Evolutionary conservation across 2,113 vertebrate species (phyloP), one percentile per base, ranked within the genome.

Genomic region (Recurvirostra avosetta): DNA sequence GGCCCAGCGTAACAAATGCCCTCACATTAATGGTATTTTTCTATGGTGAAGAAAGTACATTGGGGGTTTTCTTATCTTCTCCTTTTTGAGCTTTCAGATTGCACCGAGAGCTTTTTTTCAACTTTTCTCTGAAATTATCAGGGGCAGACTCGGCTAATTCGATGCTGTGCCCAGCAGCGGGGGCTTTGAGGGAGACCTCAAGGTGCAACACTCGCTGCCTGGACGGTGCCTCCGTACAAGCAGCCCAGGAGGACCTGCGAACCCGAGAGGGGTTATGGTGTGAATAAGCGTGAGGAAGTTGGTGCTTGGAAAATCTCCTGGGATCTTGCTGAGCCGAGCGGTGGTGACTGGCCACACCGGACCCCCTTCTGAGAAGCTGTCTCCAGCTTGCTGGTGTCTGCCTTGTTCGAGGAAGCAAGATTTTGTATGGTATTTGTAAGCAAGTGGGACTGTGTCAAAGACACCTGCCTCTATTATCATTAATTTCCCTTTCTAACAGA

Each of bases 331-430:
- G 49, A 56, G 72, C 27, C 0, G 0, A 52, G 43, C 0, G 4
- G 67, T 86, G 79, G 66, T 0, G 0, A 22, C 12, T 63, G 55
- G 72, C 76, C 45, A 8, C 0, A 3, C 36, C 0, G 0, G 86
- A 58, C 67, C 15, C 61, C 66, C 92, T 85, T 47, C 70, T 34
- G 95, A 78, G 90, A 78, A 85, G 62, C 61, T 85, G 77, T 87
- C 90, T 95, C 85, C 70, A 82, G 88, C 49, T 59, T 91, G 65
- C 77, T 82, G 92, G 12, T 23, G 92, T 43, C 82, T 84, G 55
- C 73, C 41, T 32, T 67, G 45, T 26, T 77, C 47, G 45, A 84
- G 73, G 77, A 94, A 94, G 30, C 8, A 38, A 77, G 68, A 80
- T 85, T 74, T 84, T 84, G n/a, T 81, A 32, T 0, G 0, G 5